Conservation (phyloP, 2,113 vertebrate genomes). For the Zeus faber region DNA sequence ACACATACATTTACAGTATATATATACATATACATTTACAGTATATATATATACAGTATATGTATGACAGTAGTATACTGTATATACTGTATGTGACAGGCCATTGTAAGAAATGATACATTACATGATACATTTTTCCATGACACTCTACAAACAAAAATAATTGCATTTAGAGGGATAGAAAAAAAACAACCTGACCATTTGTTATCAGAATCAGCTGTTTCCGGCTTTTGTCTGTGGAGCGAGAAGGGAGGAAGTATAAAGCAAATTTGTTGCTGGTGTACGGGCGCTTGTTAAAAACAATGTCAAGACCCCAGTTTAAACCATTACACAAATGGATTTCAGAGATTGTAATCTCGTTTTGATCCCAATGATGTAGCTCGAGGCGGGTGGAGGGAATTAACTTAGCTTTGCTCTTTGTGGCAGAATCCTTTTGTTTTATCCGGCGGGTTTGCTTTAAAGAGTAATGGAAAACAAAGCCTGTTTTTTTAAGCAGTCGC, state of each 20-base stretch:
- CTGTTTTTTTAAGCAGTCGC: no score
- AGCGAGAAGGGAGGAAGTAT: constrained; percentile 11
- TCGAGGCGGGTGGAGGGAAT: constrained; percentile 53
- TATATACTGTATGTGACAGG: no score
- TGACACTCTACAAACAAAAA: no score
- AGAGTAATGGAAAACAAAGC: constrained; percentile 45
- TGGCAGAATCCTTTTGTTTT: constrained; percentile 48
- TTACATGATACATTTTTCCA: no score
- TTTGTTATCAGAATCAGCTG: no score
- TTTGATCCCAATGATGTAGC: constrained; percentile 52
- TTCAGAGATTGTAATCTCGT: constrained; percentile 68
- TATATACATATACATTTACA: no score
- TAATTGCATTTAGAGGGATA: no score
- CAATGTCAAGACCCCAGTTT: constrained; percentile 47
- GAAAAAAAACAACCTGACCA: no score
- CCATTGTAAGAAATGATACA: no score
- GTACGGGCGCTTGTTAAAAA: constrained; percentile 44
- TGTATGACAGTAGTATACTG: no score
- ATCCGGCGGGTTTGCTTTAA: constrained; percentile 48
- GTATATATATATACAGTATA: background rate
- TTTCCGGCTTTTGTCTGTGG: constrained; percentile 15
- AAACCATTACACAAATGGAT: constrained; percentile 64
- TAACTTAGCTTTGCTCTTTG: constrained; percentile 48
- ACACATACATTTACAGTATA: no score
- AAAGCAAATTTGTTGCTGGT: constrained; percentile 33